phyloP scores from a whole-genome alignment of 2,797 vertebrate species.

The Graptemys geographica region DNA sequence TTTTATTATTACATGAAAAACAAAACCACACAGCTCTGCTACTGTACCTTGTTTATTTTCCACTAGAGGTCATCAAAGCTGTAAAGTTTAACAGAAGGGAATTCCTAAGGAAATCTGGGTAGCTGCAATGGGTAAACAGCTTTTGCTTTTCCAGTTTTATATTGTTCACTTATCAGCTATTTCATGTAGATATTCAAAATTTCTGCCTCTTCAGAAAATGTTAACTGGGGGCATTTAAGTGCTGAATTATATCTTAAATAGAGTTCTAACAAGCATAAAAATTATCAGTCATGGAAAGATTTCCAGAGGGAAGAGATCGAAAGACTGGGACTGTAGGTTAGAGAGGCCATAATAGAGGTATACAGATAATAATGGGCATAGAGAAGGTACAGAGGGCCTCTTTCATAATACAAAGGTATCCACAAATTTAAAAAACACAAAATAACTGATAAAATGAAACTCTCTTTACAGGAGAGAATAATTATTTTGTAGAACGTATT shows the following conservation, averaged over 20 bases:
- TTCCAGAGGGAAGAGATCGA: neutral
- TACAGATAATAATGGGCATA: neutral
- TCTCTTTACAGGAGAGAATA: too few relatives aligned
- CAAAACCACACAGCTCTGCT: too few relatives aligned
- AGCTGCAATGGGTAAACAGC: neutral
- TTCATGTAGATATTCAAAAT: neutral
- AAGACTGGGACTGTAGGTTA: neutral
- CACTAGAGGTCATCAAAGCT: neutral
- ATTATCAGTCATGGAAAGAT: neutral
- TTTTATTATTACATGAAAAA: neutral
- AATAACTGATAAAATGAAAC: too few relatives aligned
- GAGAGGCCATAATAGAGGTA: neutral
- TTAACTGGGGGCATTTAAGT: neutral
- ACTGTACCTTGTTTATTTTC: neutral
- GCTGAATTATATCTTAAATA: neutral
- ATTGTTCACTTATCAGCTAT: neutral
- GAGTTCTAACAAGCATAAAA: neutral
- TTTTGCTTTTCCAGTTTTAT: neutral
- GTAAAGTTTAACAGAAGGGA: neutral
- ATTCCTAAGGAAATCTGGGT: too few relatives aligned
- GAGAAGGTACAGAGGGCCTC: neutral
- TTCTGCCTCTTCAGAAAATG: neutral
- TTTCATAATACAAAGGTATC: too few relatives aligned
- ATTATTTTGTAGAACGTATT: too few relatives aligned
- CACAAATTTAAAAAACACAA: too few relatives aligned